phyloP scores from a whole-genome alignment of 2,113 vertebrate genomes.

The Gasterosteus nipponicus region DNA sequence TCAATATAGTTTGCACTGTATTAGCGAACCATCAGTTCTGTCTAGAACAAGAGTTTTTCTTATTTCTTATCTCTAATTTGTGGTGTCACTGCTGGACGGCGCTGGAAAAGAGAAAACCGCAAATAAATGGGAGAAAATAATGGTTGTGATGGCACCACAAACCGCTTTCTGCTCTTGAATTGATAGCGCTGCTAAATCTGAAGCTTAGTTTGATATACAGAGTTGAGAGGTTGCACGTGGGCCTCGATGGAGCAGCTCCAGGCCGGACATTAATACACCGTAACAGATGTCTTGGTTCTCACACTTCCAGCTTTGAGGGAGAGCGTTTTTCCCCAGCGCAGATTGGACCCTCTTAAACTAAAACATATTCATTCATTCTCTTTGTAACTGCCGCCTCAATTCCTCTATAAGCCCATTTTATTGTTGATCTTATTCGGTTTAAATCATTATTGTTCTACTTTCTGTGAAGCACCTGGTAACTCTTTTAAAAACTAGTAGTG shows the following conservation, averaged over 20 bases:
- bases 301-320: constrained; percentile 56
- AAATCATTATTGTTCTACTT: constrained; percentile 56
- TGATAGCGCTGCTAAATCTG: constrained; percentile 62
- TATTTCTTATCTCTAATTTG: constrained; percentile 45
- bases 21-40: constrained; percentile 35
- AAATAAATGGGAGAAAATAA: constrained; percentile 50
- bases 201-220: constrained; percentile 59
- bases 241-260: constrained; percentile 53
- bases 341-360: constrained; percentile 53
- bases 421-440: constrained; percentile 60
- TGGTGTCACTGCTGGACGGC: constrained; percentile 54
- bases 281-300: constrained; percentile 55
- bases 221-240: constrained; percentile 61
- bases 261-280: constrained; percentile 59
- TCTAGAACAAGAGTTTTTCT: no score
- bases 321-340: constrained; percentile 33
- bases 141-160: constrained; percentile 40
- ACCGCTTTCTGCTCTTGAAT: constrained; percentile 43
- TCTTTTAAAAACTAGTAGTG: constrained; percentile 30
- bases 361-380: constrained; percentile 45
- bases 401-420: constrained; percentile 38
- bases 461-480: constrained; percentile 22
- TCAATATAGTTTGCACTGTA: constrained; percentile 28
- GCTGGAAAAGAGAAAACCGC: constrained; percentile 44
- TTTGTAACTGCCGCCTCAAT: constrained; percentile 42